These are phyloP conservation scores for Spilosoma lubricipeda DNA, from an alignment of 2,888 invertebrate genomes.

Conservation along the genomic window DNA sequence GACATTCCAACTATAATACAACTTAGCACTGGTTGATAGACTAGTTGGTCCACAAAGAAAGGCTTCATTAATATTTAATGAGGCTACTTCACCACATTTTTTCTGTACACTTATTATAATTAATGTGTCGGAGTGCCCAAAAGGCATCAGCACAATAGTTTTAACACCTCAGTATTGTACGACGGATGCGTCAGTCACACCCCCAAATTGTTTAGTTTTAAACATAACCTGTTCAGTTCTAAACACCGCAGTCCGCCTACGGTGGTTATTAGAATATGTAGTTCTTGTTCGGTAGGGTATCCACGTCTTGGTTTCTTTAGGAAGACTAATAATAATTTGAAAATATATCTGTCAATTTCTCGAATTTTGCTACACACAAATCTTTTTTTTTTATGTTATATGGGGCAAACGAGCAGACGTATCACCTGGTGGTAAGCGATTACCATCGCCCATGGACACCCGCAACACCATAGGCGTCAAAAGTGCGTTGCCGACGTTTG, in stretches of 20 bases:
- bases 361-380: too few species aligned
- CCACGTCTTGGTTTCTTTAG: conserved; percentile 19
- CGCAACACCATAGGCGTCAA: too few species aligned
- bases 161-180: conserved; percentile 73
- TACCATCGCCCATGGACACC: too few species aligned
- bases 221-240: conserved; percentile 57
- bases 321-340: not conserved
- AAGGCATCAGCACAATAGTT: conserved; percentile 70
- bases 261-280: conserved; percentile 73
- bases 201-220: conserved; percentile 66
- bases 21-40: not conserved
- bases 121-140: conserved; percentile 57
- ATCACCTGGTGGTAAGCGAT: too few species aligned
- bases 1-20: not conserved
- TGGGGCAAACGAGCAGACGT: too few species aligned
- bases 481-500: too few species aligned
- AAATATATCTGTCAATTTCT: not conserved
- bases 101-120: conserved; percentile 48
- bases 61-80: conserved; percentile 24
- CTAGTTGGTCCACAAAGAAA: conserved; percentile 1
- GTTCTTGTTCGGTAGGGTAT: conserved; percentile 52
- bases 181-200: conserved; percentile 75
- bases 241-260: conserved; percentile 70
- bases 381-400: too few species aligned
- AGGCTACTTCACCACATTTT: conserved; percentile 23